Percentiles rank a stretch among this genome's conserved stretches.
Evolutionary conservation across 2,797 vertebrate species (phyloP).

Genomic region (Macrochelys suwanniensis): DNA sequence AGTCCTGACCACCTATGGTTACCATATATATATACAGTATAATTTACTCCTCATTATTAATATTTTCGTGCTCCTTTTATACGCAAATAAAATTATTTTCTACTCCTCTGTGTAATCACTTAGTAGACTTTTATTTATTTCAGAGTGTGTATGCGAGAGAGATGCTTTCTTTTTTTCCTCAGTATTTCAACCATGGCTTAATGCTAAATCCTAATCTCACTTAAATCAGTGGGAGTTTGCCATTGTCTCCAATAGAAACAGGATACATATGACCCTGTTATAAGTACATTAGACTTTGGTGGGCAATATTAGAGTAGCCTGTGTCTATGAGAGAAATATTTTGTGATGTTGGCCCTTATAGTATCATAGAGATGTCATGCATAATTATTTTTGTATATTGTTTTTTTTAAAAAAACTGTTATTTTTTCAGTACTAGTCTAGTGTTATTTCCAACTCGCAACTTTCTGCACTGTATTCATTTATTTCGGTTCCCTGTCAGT

Average conservation of each 20-base stretch:
- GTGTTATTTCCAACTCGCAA: too few relatives aligned
- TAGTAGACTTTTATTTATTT: conserved; percentile 61
- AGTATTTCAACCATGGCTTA: conserved; percentile 15
- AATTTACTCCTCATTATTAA: conserved; percentile 52
- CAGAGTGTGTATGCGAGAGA: conserved; percentile 16
- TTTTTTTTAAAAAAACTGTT: neutral
- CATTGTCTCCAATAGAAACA: neutral
- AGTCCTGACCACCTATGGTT: conserved; percentile 44
- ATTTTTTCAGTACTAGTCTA: neutral
- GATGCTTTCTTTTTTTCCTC: neutral
- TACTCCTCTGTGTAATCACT: conserved; percentile 39
- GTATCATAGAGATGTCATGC: conserved; percentile 16
- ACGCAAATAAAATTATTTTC: conserved; percentile 70
- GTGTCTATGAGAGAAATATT: conserved; percentile 28
- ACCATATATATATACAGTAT: conserved; percentile 37
- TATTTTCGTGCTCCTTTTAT: conserved; percentile 60
- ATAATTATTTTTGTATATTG: conserved; percentile 46
- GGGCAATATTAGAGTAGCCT: conserved; percentile 46
- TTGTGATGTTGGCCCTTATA: conserved; percentile 22
- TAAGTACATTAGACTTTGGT: conserved; percentile 15
- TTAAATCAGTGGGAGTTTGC: conserved; percentile 24
- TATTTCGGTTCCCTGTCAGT: too few relatives aligned
- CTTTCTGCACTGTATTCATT: too few relatives aligned
- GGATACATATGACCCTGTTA: neutral
- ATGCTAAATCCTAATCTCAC: conserved; percentile 36